Evolutionary conservation across 2,113 vertebrate genomes (phyloP), one percentile per base, ranked within the genome.

Genomic region (Ellobius talpinus): DNA sequence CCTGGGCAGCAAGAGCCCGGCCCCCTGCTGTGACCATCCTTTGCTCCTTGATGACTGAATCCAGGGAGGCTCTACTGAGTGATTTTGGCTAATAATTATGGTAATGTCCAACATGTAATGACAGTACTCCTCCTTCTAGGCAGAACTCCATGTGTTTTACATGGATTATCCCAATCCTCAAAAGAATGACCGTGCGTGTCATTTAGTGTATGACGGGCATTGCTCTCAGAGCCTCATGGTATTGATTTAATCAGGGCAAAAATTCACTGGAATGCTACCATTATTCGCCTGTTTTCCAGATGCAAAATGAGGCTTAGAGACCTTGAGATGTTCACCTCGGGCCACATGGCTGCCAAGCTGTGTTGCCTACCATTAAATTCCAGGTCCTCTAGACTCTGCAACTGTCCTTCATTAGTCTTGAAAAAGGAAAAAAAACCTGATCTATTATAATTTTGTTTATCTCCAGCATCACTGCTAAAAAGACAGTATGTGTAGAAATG

Each of bases 391-490:
- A 23, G 66, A 47, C 26, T 87, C 79, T 19, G 52, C 36, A 74
- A 29, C 0, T 61, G 24, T 79, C 24, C 74, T 89, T 82, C 50
- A n/a, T 61, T 24, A 92, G 31, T 55, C 61, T 17, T 81, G 36
- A 81, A 76, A 74, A 21, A 47, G 1, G 7, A 47, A 47, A 5
- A 47, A 55, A 55, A 55, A 17, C 1, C 77, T 23, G 31, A 42
- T 33, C 52, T 33, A 17, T 65, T 63, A 33, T 42, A 33, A 66
- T 87, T 82, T 77, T 87, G 36, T 52, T 86, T 93, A 78, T n/a
- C 66, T 72, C 50, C 55, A 14, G 65, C 79, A 66, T 91, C 90
- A 58, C 77, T 96, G 72, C 70, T 95, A 88, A 95, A 95, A 66
- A 33, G 65, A 68, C 72, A 86, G 55, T 70, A 52, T 47, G 11